Evolutionary conservation across 1,140 invertebrate species (phyloP), one percentile per base, ranked within the genome.

Genomic region (Trichonephila clavata): DNA sequence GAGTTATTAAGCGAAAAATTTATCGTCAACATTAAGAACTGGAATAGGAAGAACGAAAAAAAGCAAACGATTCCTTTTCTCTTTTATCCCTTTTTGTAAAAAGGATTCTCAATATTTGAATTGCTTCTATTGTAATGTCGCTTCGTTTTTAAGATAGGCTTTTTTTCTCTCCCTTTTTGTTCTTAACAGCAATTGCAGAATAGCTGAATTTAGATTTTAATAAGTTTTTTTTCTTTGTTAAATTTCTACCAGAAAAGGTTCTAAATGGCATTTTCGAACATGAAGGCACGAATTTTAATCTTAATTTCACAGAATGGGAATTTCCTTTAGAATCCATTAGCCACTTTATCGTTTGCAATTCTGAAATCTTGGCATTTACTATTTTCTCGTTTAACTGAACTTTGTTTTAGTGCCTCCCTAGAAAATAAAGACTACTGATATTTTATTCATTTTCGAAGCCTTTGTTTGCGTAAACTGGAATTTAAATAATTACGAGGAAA

Each of bases 1-100:
- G 86, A 87, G 86, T 87, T 87, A 87, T 87, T 87, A 63, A 87
- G 27, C 57, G 61, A 63, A 60, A 65, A 87, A 87, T 87, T 87
- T 87, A 87, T 87, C 86, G 86, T 87, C 60, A 63, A 65, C 86
- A 87, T 87, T 87, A 87, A 87, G 60, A 63, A 32, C 86, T 20
- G 86, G 18, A 87, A 87, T 32, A 32, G 20, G 63, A 43, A 21
- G 24, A 84, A 84, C 24, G 24, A 24, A 24, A 84, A 84, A 57
- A 21, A 83, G n/a, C n/a, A 39, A 83, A n/a, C 2, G 7, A 59
- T 84, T 57, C 21, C 57, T 77, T 77, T 27, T 77, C 27, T 59
- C 81, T 7, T 84, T 84, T 43, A 57, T 59, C 59, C 14, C 21
- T 7, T n/a, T 32, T 24, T 84, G 5, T n/a, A 16, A 63, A 87